Evolutionary conservation across 2,797 vertebrate genomes (phyloP), one percentile per base, ranked within the genome.

Genomic region (Acrossocheilus fasciatus): DNA sequence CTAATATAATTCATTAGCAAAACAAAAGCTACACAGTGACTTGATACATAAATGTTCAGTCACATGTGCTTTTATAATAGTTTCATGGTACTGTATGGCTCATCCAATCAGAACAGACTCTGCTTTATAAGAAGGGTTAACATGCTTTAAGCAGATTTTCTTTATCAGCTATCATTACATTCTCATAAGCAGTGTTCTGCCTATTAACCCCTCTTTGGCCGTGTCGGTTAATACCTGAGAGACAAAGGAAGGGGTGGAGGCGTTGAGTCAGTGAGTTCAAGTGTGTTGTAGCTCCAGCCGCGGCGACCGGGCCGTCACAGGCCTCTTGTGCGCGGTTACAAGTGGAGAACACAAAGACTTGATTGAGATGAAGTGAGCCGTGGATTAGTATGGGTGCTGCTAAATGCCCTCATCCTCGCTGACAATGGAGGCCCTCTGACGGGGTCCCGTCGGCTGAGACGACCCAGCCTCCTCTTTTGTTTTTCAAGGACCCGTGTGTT

Each of bases 331-430:
- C 39, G 57, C 82, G 4, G 8, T 76, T 81, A 80, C 84, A 90
- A 91, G 86, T 87, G 87, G 73, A 43, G 39, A 84, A 80, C 81
- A 87, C 89, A 89, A 90, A 82, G 81, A 26, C 68, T 88, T 87
- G 88, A 89, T 91, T 87, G 88, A 89, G 88, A 83, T 92, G 88
- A 91, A 91, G 89, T 90, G 90, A 83, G 84, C 81, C 20, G 5
- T 87, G 87, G 84, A 81, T 87, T 85, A 86, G 70, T 70, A 82
- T 74, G 59, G 47, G 54, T 69, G 50, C n/a, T 70, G 23, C 14
- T 82, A 70, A 88, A 70, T 34, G 52, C 30, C 81, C 66, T 85
- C 62, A 83, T 81, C 59, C 43, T 15, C 30, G 41, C 50, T 75
- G 75, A 88, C 83, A 87, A 83, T 52, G 41, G 72, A 62, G 75